A percentile compares a stretch with the other conserved stretches of the same genome.
Conservation (phyloP, 2,888 invertebrate genomes). For the Ctena decussata region DNA sequence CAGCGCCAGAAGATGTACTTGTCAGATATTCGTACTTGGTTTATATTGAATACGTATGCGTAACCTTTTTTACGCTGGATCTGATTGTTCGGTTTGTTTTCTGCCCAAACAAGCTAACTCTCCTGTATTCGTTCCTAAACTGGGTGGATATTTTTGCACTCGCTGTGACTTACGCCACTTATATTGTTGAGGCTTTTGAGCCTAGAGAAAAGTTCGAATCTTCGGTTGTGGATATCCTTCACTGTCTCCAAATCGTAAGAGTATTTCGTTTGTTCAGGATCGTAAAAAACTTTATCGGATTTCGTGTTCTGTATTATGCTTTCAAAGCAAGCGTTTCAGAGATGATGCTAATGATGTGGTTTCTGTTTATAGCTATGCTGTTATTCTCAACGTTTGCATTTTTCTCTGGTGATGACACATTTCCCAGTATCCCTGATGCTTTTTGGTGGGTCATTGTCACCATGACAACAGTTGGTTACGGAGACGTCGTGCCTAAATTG, state of each 20-base stretch:
- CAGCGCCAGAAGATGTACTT: constrained; percentile 57
- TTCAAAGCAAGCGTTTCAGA: constrained; percentile 77
- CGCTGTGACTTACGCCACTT: constrained; percentile 71
- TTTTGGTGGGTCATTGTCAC: constrained; percentile 83
- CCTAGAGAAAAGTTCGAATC: constrained; percentile 69
- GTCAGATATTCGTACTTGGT: constrained; percentile 52
- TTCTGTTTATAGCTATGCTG: constrained; percentile 76
- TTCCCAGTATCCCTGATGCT: constrained; percentile 78
- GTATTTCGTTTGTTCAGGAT: constrained; percentile 78
- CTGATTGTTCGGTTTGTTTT: constrained; percentile 70
- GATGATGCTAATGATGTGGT: constrained; percentile 75
- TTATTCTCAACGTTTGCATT: constrained; percentile 79
- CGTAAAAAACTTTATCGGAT: constrained; percentile 76
- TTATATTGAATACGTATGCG: constrained; percentile 65
- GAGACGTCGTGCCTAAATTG: constrained; percentile 76
- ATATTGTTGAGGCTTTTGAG: constrained; percentile 61
- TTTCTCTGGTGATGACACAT: constrained; percentile 72
- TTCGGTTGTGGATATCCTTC: constrained; percentile 71
- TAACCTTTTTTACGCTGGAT: constrained; percentile 76
- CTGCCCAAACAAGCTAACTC: constrained; percentile 64
- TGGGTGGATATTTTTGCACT: constrained; percentile 75
- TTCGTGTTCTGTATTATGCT: constrained; percentile 78
- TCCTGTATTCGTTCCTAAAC: constrained; percentile 70
- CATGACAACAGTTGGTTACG: constrained; percentile 84
- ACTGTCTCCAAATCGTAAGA: constrained; percentile 74